These are phyloP conservation scores for Diaprepes abbreviatus DNA, from an alignment of 2,888 invertebrate species.

Conservation along the genomic window DNA sequence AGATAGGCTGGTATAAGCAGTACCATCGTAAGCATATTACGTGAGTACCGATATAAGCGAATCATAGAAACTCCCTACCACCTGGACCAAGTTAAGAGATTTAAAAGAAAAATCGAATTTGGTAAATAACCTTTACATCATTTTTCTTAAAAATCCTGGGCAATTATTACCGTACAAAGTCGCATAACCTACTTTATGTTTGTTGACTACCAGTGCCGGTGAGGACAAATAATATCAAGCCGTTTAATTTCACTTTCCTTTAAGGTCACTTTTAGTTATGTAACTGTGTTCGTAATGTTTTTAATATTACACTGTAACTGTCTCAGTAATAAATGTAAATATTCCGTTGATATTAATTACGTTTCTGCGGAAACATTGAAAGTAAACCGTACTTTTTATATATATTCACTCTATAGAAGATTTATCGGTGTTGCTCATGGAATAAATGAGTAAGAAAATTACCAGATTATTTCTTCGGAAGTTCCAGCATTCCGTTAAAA, in stretches of 20 bases:
- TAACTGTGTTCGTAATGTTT: slow-evolving; percentile 34
- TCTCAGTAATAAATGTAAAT: slow-evolving; percentile 27
- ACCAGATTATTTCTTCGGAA: too few relatives aligned
- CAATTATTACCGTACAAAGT: slow-evolving; percentile 25
- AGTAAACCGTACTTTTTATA: neutral
- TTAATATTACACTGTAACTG: slow-evolving; percentile 28
- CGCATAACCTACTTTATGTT: slow-evolving; percentile 37
- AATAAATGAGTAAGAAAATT: too few relatives aligned
- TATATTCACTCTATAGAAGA: too few relatives aligned
- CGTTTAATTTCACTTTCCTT: slow-evolving; percentile 48
- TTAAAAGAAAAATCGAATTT: too few relatives aligned
- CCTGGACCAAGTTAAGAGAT: too few relatives aligned
- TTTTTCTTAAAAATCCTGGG: neutral
- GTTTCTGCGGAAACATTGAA: slow-evolving; percentile 5
- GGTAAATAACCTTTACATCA: too few relatives aligned
- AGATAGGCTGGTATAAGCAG: too few relatives aligned
- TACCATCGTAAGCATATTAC: too few relatives aligned
- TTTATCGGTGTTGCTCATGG: too few relatives aligned
- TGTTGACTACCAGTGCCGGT: slow-evolving; percentile 4
- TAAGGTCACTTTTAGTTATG: slow-evolving; percentile 48
- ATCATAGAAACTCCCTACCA: too few relatives aligned
- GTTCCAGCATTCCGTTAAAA: too few relatives aligned
- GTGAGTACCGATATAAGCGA: too few relatives aligned
- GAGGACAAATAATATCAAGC: slow-evolving; percentile 39
- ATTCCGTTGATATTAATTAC: neutral